Percentiles rank a stretch among this genome's conserved stretches.
These are phyloP conservation scores for Dermolepida albohirtum DNA, from an alignment of 2,888 invertebrate species.

Conservation along the genomic window DNA sequence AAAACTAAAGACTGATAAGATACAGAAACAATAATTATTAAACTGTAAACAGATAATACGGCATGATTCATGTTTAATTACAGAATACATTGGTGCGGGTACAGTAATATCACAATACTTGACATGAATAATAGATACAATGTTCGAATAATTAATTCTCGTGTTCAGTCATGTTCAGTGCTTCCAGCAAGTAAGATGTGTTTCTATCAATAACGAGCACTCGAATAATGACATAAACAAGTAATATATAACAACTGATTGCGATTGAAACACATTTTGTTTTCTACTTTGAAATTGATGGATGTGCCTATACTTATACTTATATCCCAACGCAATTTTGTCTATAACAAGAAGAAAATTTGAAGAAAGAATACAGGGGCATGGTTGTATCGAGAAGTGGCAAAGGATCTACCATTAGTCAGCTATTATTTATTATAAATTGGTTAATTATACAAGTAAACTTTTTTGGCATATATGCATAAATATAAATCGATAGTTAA, in stretches of 20 bases:
- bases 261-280: background rate
- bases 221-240: background rate
- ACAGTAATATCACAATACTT: constrained; percentile 12
- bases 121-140: constrained; percentile 18
- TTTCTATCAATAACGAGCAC: constrained; percentile 2
- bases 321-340: too few species aligned
- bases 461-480: too few species aligned
- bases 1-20: constrained; percentile 25
- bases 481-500: too few species aligned
- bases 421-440: too few species aligned
- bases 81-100: background rate
- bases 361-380: too few species aligned
- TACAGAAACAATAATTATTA: constrained; percentile 18
- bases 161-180: constrained; percentile 9
- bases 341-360: too few species aligned
- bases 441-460: too few species aligned
- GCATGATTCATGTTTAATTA: constrained; percentile 27
- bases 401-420: too few species aligned
- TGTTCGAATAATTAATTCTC: constrained; percentile 20
- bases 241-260: background rate
- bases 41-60: constrained; percentile 17
- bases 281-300: too few species aligned
- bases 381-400: too few species aligned
- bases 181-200: constrained; percentile 6
- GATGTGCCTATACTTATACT: too few species aligned